Evolutionary conservation across 23 tunicate species (phyloP), one percentile per base, ranked within the genome.

Genomic region (Phallusia fumigata): DNA sequence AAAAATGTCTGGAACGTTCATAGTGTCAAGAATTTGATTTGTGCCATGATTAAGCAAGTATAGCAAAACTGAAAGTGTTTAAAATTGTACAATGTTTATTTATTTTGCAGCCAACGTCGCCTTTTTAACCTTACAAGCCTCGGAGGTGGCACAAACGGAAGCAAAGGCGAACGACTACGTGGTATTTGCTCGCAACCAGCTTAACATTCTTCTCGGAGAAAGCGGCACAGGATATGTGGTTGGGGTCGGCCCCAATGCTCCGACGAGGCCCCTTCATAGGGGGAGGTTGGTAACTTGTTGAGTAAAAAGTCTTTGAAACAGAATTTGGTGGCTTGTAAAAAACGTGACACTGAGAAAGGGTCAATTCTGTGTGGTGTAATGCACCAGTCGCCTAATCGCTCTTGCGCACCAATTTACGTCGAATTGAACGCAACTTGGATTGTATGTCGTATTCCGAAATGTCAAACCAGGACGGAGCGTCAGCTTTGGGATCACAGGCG

Each of bases 251-350:
- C 69, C 53, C 18, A 79, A 88, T 30, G 45, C 80, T 30, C 93
- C 93, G 12, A 35, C 28, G 50, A 85, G 50, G 26, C 93, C 93
- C 22, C 87, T 83, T 32, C 93, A 88, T 51, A 83, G 93, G 73
- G 87, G 83, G 65, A 88, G 93, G 93, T 83, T 16, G 6, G 84
- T 75, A 28, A 49, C 10, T 10, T 40, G 47, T 40, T 40, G 10
- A 5, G 10, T 3, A 40, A 10, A 40, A 10, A 10, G 5, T 5
- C 10, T 40, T 40, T 40, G 47, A 40, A 40, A 40, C 47, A n/a
- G n/a, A n/a, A n/a, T n/a, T n/a, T n/a, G n/a, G n/a, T n/a, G n/a
- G n/a, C n/a, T n/a, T n/a, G n/a, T n/a, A n/a, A n/a, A n/a, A n/a
- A n/a, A n/a, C n/a, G n/a, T n/a, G n/a, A n/a, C n/a, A n/a, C n/a